These are phyloP conservation scores for Scaptodrosophila latifasciaeformis DNA, from an alignment of 2,888 invertebrate species.

Conservation along the genomic window DNA sequence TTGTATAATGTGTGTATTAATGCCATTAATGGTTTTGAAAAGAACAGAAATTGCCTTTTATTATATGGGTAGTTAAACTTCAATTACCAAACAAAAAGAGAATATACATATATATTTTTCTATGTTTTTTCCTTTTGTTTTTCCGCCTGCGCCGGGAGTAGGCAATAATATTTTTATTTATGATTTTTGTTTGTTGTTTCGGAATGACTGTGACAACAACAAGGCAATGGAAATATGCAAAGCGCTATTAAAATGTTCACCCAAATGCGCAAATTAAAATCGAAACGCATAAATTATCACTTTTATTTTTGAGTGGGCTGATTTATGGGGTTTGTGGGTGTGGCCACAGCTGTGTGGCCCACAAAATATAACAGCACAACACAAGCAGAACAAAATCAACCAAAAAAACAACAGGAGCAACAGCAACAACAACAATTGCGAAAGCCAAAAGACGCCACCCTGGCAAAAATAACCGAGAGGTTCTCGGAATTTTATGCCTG, in stretches of 20 bases:
- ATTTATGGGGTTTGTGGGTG: neutral
- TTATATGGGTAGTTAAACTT: constrained; percentile 71
- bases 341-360: neutral
- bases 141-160: constrained; percentile 23
- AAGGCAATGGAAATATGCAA: constrained; percentile 16
- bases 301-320: neutral
- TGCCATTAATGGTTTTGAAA: constrained; percentile 66
- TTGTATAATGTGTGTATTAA: no score
- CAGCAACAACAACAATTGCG: no score
- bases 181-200: no score
- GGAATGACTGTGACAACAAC: no score
- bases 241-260: constrained; percentile 41
- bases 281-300: constrained; percentile 55
- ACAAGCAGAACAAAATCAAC: no score
- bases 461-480: neutral
- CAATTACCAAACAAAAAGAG: constrained; percentile 63
- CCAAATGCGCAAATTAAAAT: constrained; percentile 57
- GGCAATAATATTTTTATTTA: constrained; percentile 14
- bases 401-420: no score
- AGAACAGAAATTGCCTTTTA: constrained; percentile 69
- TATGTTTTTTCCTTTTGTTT: no score
- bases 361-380: constrained; percentile 5
- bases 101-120: no score
- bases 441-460: neutral
- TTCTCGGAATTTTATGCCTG: constrained; percentile 46